Base-by-base conservation (phyloP, 37 sponge, comb jelly and placozoan genomes). In the Petrosia ficiformis region DNA sequence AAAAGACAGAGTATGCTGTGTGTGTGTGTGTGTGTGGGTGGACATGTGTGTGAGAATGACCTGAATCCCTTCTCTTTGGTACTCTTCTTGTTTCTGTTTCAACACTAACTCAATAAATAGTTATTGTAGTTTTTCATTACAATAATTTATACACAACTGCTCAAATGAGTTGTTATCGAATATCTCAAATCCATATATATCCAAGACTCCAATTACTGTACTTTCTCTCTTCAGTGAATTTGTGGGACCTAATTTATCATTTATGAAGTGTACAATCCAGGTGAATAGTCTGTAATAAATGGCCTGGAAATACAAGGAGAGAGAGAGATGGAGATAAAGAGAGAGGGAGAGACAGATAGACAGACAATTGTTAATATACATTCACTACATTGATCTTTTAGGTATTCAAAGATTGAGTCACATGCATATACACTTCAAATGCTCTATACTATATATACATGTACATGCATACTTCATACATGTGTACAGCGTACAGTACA, bases 51-150 rank as follows among this genome's bases (percentile, higher is more conserved):
- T 77, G 80, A 79, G 86, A n/a, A 80, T 92, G 92, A 89, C 88
- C 78, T 88, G 79, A n/a, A 93, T 93, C 31, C 86, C 89, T 72
- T 93, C 93, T 8, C 86, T 80, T 69, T 37, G 57, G 71, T 93
- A 93, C 77, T 93, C 93, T 67, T 87, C 93, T 67, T 93, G 84
- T 57, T 90, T 86, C 64, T 73, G 82, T 39, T 90, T 80, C 41
- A 90, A 69, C 33, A 90, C 90, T 60, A 90, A 48, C 69, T 90
- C 80, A 44, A 90, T 90, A 66, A 90, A 90, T 68, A 92, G 84
- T 93, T 97, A 95, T 80, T 97, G 99, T 22, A 97, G 90, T 77
- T 97, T 97, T 87, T 97, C 99, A 52, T 97, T 97, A 77, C 99
- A 97, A 69, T 97, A 97, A 81, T 97, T 97, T 54, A 97, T 97